These are phyloP conservation scores for Petrosia ficiformis DNA, from an alignment of 37 sponge, comb jelly and placozoan species.

Conservation along the genomic window DNA sequence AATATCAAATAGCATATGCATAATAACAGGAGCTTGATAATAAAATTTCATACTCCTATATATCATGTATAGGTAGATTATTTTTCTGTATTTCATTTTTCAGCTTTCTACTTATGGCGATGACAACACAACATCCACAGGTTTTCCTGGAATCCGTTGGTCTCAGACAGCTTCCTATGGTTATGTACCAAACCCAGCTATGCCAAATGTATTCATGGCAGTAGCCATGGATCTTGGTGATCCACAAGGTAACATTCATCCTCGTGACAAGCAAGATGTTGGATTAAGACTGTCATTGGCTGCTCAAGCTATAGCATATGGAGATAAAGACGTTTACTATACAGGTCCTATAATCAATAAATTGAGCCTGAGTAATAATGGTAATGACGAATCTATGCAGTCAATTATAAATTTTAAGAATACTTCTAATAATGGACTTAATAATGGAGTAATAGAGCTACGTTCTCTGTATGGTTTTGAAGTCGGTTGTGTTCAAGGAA, in stretches of 20 bases:
- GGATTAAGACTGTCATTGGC: conserved; percentile 37
- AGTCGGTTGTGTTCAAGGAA: conserved; percentile 21
- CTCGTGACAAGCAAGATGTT: conserved; percentile 63
- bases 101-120: conserved; percentile 46
- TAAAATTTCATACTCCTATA: too few relatives aligned
- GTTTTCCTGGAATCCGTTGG: conserved; percentile 56
- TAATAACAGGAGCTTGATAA: too few relatives aligned
- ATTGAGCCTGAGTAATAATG: conserved; percentile 5
- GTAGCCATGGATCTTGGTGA: conserved; percentile 80
- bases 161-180: conserved; percentile 58
- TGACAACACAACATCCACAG: conserved; percentile 30
- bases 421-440: not conserved
- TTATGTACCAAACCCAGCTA: conserved; percentile 44
- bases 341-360: conserved; percentile 28
- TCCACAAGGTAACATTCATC: conserved; percentile 66
- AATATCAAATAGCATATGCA: too few relatives aligned
- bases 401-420: not conserved
- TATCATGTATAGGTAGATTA: too few relatives aligned
- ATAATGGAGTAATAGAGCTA: conserved; percentile 8
- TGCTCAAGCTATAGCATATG: conserved; percentile 42
- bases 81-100: not conserved
- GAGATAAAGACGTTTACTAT: conserved; percentile 24
- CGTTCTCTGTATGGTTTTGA: conserved; percentile 55
- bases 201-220: conserved; percentile 79
- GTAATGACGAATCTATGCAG: not conserved